Evolutionary conservation across 2,888 invertebrate species (phyloP).

Genomic region (Pseudoips prasinana): DNA sequence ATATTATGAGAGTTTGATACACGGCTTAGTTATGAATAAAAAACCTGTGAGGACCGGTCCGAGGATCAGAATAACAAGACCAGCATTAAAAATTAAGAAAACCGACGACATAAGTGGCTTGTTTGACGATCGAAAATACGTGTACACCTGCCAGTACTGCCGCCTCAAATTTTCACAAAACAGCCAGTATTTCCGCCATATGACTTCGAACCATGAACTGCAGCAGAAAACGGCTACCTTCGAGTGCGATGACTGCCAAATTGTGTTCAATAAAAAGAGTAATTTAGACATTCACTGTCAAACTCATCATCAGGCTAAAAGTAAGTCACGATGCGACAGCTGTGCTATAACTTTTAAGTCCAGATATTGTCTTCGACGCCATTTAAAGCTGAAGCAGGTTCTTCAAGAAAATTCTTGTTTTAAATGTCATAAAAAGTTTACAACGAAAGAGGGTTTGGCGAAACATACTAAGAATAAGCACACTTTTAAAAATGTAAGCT

Average conservation of each 20-base stretch:
- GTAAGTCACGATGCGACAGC: slow-evolving; percentile 66
- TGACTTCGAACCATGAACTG: slow-evolving; percentile 66
- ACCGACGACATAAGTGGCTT: slow-evolving; percentile 38
- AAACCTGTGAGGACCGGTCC: slow-evolving; percentile 64
- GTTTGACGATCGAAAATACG: slow-evolving; percentile 54
- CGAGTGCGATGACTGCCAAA: slow-evolving; percentile 68
- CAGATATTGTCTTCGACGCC: slow-evolving; percentile 65
- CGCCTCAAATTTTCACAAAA: slow-evolving; percentile 69
- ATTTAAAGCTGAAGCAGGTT: slow-evolving; percentile 64
- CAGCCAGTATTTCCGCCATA: slow-evolving; percentile 72
- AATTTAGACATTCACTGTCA: slow-evolving; percentile 65
- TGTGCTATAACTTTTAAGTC: slow-evolving; percentile 74
- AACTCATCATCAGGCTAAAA: slow-evolving; percentile 60
- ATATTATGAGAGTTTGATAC: slow-evolving; percentile 21
- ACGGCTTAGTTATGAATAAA: slow-evolving; percentile 64
- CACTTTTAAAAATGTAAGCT: slow-evolving; percentile 59
- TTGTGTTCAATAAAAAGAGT: slow-evolving; percentile 62
- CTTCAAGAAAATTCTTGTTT: slow-evolving; percentile 65
- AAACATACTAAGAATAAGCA: slow-evolving; percentile 70
- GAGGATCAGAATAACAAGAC: slow-evolving; percentile 64
- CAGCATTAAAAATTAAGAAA: slow-evolving; percentile 45
- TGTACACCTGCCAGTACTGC: slow-evolving; percentile 71
- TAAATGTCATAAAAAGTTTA: slow-evolving; percentile 70
- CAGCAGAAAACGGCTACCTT: slow-evolving; percentile 64
- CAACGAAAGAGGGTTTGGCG: slow-evolving; percentile 52